phyloP scores from a whole-genome alignment of 2,113 vertebrate genomes.

The Callipepla californica region DNA sequence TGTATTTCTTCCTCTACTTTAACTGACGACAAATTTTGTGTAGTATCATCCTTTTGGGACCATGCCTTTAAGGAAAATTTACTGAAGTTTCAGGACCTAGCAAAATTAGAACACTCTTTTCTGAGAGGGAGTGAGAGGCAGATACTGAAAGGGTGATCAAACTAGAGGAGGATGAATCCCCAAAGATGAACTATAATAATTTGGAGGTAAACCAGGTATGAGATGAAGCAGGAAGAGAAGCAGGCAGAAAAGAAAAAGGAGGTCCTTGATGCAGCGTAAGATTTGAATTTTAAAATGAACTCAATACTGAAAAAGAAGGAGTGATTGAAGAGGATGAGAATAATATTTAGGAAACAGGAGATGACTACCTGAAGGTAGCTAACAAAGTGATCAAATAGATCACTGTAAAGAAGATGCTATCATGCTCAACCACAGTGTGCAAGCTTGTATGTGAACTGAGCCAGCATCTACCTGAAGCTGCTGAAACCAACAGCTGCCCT shows the following conservation, averaged over 20 bases:
- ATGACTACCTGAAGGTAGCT: neutral
- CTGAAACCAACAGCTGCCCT: slow-evolving; percentile 85
- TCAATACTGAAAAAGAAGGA: neutral
- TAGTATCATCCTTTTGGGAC: neutral
- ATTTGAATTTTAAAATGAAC: neutral
- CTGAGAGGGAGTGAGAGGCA: neutral
- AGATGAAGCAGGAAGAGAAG: neutral
- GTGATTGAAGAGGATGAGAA: neutral
- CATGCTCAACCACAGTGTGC: neutral
- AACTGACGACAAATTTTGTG: neutral
- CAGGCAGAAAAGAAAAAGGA: neutral
- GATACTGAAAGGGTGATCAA: neutral
- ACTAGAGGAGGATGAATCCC: neutral
- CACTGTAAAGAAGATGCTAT: neutral
- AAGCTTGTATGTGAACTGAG: neutral
- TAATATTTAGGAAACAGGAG: neutral
- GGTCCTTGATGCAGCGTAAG: neutral
- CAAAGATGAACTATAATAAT: neutral
- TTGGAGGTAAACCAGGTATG: neutral
- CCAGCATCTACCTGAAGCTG: slow-evolving; percentile 81
- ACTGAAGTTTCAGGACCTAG: neutral
- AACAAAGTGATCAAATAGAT: neutral
- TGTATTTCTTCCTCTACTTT: neutral
- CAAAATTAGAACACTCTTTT: neutral
- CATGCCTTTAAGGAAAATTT: neutral